These are phyloP conservation scores for Ypsolopha scabrella DNA, from an alignment of 2,888 invertebrate species.

Conservation along the genomic window DNA sequence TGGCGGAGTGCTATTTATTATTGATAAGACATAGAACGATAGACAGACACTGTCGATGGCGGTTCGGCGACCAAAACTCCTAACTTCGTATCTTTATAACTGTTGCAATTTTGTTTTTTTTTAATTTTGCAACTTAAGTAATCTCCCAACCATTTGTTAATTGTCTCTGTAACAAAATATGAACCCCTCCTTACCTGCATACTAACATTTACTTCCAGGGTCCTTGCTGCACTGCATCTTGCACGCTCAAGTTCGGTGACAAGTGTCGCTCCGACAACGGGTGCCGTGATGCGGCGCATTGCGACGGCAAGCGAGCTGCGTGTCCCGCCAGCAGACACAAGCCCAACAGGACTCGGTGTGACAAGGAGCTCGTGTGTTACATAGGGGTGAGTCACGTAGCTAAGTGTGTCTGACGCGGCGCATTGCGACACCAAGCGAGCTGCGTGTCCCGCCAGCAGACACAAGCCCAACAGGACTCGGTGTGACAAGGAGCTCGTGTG, in stretches of 20 bases:
- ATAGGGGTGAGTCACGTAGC: slow-evolving; percentile 82
- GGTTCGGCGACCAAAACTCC: too few species aligned
- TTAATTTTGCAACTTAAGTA: too few species aligned
- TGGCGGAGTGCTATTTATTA: too few species aligned
- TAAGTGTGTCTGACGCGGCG: slow-evolving; percentile 74
- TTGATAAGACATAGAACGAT: too few species aligned
- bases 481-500: slow-evolving; percentile 98
- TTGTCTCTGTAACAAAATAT: too few species aligned
- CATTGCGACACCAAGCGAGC: slow-evolving; percentile 92
- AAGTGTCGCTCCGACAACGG: slow-evolving; percentile 95
- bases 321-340: slow-evolving; percentile 95
- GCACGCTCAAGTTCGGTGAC: slow-evolving; percentile 86
- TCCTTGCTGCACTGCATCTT: slow-evolving; percentile 93
- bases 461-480: slow-evolving; percentile 93
- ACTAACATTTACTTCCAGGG: slow-evolving; percentile 72
- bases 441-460: slow-evolving; percentile 91
- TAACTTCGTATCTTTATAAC: too few species aligned
- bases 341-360: slow-evolving; percentile 95
- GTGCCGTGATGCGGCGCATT: slow-evolving; percentile 92
- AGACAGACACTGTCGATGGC: too few species aligned
- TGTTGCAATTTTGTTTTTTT: too few species aligned
- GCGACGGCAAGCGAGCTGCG: slow-evolving; percentile 88
- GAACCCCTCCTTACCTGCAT: slow-evolving; percentile 7
- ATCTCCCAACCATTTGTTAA: too few species aligned
- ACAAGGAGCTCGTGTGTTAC: slow-evolving; percentile 96